Evolutionary conservation across 2,797 vertebrate genomes (phyloP).

Genomic region (Platalea minor): DNA sequence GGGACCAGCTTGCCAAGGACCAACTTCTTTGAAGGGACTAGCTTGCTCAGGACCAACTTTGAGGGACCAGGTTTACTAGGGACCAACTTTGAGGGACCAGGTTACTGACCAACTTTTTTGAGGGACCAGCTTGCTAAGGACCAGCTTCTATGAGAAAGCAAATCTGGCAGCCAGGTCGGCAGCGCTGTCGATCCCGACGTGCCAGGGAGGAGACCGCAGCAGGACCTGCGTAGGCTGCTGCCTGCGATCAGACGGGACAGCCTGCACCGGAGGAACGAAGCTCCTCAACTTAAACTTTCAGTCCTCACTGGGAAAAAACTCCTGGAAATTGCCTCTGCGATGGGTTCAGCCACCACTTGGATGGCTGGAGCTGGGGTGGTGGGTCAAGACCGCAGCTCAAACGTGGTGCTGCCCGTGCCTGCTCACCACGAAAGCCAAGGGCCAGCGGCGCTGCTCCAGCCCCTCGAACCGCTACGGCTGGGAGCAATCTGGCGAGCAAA

Average conservation of each 20-base stretch:
- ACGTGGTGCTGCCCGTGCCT: accelerated
- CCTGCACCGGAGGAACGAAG: not conserved
- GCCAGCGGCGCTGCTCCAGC: not conserved
- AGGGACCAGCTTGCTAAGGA: not conserved
- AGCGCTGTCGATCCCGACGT: not conserved
- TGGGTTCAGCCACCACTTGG: not conserved
- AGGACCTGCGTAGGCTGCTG: not conserved
- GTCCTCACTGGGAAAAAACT: not conserved
- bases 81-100: too few species aligned
- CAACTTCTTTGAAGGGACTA: too few species aligned
- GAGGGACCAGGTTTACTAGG: too few species aligned
- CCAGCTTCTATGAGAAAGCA: not conserved
- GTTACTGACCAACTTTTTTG: too few species aligned
- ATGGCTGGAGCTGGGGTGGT: not conserved
- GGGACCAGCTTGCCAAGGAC: too few species aligned
- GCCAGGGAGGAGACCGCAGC: not conserved
- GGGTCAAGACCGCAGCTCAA: not conserved
- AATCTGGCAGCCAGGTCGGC: not conserved
- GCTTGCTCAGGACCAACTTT: too few species aligned
- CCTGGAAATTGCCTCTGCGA: not conserved
- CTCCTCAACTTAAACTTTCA: not conserved
- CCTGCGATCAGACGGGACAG: not conserved
- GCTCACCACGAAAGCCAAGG: accelerated
- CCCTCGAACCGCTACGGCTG: not conserved
- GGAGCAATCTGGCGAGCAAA: not conserved